phyloP scores from a whole-genome alignment of 2,113 vertebrate genomes.

The Pseudorasbora parva region DNA sequence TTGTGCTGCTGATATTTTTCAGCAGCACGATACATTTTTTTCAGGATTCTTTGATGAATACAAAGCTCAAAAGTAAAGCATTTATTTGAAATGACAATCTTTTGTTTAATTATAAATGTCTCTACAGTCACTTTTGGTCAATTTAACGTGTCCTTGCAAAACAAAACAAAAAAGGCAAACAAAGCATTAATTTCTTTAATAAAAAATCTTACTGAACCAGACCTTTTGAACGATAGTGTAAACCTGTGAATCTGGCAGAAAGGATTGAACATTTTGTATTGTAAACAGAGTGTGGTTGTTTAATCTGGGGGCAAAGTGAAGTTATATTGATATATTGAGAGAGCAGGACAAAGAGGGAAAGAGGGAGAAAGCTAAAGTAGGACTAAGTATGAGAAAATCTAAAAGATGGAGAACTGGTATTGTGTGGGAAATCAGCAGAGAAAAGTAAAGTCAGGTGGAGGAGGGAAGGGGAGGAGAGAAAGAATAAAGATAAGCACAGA shows the following conservation, averaged over 20 bases:
- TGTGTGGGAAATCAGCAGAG: constrained; percentile 47
- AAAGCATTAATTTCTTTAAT: not conserved
- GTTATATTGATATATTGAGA: constrained; percentile 19
- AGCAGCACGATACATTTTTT: not conserved
- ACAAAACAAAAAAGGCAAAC: too few species aligned
- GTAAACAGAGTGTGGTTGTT: constrained; percentile 11
- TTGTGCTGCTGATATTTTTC: not conserved
- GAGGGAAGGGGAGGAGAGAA: not conserved
- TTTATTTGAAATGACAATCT: not conserved
- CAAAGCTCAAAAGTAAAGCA: not conserved
- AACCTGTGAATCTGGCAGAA: not conserved
- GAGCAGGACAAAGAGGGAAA: constrained; percentile 22
- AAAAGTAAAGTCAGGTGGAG: constrained; percentile 60
- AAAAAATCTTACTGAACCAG: not conserved
- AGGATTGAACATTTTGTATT: not conserved
- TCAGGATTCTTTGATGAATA: not conserved
- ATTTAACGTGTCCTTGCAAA: not conserved
- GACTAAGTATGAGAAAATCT: not conserved
- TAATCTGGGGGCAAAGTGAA: constrained; percentile 11
- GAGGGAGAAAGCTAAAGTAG: not conserved
- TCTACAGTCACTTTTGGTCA: not conserved
- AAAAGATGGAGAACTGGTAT: not conserved
- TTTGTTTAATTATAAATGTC: not conserved
- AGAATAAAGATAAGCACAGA: constrained; percentile 26
- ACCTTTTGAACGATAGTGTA: not conserved